Evolutionary conservation across 2,797 vertebrate species (phyloP), one percentile per base, ranked within the genome.

Genomic region (Ctenosaura bakeri): DNA sequence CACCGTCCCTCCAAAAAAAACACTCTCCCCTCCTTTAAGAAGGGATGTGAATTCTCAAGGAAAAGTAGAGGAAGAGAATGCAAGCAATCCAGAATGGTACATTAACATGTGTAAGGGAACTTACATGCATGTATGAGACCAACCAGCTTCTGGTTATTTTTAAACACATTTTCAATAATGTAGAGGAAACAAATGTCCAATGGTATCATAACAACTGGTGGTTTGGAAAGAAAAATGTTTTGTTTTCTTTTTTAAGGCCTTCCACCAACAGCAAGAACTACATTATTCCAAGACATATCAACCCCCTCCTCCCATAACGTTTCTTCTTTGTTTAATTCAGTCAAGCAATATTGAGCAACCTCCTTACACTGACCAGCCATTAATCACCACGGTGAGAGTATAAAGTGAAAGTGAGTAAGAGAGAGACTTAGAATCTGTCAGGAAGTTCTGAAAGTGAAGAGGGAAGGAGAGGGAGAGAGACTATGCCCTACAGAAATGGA

Each of bases 371-470:
- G 90, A 90, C 84, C 91, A 88, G 74, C 83, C 94, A 94, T 95
- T 92, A 95, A 95, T 95, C 95, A 95, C 59, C 3, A 5, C 83
- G 81, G 54, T 79, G 32, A 46, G 29, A 35, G 14, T 73, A 12
- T 20, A 54, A 94, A 85, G 7, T 29, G 38, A 50, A 64, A 64
- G 8, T 0, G 13, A 56, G 76, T 46, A 46, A 92, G 8, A 24
- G 10, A 54, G 29, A 38, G 84, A 81, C 50, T 92, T 62, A 5
- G 16, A 85, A 82, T 76, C 35, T 10, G 59, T 84, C 77, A 93
- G 82, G 94, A 92, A 77, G 74, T 24, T 89, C 83, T 84, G 90
- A 86, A 93, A 94, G 6, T 29, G 50, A 81, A 94, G 91, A 87
- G 76, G 90, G 76, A 71, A 10, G 85, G 71, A 89, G 73, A 66